Evolutionary conservation across 2,113 vertebrate genomes (phyloP).

Genomic region (Myanophis thanlyinensis): DNA sequence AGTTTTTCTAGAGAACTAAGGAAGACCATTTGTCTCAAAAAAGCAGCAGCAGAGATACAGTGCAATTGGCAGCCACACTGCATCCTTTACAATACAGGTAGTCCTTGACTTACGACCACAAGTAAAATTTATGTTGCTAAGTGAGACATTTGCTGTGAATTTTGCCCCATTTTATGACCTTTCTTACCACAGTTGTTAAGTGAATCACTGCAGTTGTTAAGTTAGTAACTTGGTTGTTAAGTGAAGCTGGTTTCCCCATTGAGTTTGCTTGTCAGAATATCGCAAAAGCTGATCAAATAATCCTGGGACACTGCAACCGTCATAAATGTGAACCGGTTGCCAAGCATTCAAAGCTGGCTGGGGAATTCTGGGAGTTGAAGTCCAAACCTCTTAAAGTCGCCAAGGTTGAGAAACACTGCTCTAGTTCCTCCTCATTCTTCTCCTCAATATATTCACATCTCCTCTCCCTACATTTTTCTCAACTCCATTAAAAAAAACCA

Average conservation of each 20-base stretch:
- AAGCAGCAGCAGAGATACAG: neutral
- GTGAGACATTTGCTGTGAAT: neutral
- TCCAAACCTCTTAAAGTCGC: too few species aligned
- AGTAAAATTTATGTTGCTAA: neutral
- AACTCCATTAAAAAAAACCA: conserved; percentile 43
- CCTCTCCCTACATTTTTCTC: conserved; percentile 29
- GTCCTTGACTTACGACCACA: too few species aligned
- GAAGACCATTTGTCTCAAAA: neutral
- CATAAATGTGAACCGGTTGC: neutral
- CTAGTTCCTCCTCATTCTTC: neutral
- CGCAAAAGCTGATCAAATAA: neutral
- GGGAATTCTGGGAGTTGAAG: too few species aligned
- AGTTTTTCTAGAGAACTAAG: neutral
- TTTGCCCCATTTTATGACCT: neutral
- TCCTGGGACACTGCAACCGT: neutral
- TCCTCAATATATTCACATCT: accelerated
- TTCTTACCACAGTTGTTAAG: neutral
- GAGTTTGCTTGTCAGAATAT: neutral
- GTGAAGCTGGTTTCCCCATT: neutral
- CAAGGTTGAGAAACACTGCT: too few species aligned
- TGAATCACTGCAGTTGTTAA: neutral
- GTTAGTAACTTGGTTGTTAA: neutral
- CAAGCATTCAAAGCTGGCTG: too few species aligned
- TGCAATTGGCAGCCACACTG: neutral
- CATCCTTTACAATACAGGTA: neutral